Percentiles rank a stretch among this genome's conserved stretches.
Conservation (phyloP, 2,888 invertebrate genomes). For the Tenthredo notha region DNA sequence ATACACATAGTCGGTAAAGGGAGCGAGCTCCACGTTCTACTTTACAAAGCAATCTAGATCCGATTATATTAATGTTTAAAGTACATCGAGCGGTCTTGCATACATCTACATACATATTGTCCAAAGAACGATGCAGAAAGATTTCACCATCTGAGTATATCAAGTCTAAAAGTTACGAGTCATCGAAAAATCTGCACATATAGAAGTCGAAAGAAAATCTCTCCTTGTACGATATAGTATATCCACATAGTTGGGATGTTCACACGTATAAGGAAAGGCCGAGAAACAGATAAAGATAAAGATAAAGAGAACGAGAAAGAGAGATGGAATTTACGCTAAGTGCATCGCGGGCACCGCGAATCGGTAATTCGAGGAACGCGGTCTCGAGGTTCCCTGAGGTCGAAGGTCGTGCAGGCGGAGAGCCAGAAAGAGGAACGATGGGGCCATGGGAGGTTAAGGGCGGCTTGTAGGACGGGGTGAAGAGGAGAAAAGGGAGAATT, state of each 20-base stretch:
- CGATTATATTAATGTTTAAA: conserved; percentile 10
- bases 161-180: neutral
- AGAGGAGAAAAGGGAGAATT: conserved; percentile 56
- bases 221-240: neutral
- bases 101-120: neutral
- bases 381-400: conserved; percentile 72
- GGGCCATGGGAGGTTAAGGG: conserved; percentile 38
- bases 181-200: no score
- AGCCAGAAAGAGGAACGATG: conserved; percentile 70
- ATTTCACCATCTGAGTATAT: neutral
- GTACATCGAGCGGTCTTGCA: neutral
- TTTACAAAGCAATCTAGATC: conserved; percentile 20
- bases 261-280: neutral
- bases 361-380: conserved; percentile 76
- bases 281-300: neutral
- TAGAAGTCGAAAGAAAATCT: neutral
- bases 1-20: neutral
- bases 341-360: conserved; percentile 69
- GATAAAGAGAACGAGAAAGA: neutral
- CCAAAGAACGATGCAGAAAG: neutral
- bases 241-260: neutral
- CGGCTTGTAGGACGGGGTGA: conserved; percentile 36
- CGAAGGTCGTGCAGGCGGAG: conserved; percentile 73
- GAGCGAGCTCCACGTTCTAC: neutral
- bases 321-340: conserved; percentile 72